phyloP scores from a whole-genome alignment of 2,113 vertebrate genomes.

The Butorides virescens region DNA sequence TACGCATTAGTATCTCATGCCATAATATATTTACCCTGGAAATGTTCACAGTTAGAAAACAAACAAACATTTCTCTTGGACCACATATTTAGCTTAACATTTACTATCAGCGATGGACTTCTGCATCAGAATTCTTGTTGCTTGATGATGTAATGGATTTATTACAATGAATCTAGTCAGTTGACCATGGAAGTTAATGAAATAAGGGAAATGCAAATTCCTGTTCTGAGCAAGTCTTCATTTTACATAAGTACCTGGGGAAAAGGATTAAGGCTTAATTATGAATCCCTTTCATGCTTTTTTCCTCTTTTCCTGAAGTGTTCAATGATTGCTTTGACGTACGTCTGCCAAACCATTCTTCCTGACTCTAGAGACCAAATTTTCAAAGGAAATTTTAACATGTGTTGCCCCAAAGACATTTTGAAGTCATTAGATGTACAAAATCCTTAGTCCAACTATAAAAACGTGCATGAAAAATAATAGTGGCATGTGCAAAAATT shows the following conservation, averaged over 20 bases:
- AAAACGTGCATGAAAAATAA: not conserved
- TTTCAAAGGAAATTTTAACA: conserved; percentile 24
- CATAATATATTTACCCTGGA: not conserved
- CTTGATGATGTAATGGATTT: not conserved
- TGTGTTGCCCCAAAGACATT: not conserved
- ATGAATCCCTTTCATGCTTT: not conserved
- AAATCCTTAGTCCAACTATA: not conserved
- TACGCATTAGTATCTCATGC: not conserved
- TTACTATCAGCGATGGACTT: not conserved
- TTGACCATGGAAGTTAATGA: not conserved
- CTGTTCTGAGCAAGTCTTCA: not conserved
- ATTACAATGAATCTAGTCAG: not conserved
- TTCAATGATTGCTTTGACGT: conserved; percentile 3
- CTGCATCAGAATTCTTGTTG: not conserved
- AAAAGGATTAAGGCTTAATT: conserved; percentile 9
- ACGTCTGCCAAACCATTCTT: not conserved
- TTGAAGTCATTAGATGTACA: not conserved
- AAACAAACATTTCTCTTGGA: not conserved
- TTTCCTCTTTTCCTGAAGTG: not conserved
- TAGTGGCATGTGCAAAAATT: not conserved
- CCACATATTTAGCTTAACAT: not conserved
- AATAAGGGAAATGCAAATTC: not conserved
- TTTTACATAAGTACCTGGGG: not conserved
- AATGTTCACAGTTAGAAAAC: not conserved
- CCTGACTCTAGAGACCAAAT: not conserved